Conservation (phyloP, 2,888 invertebrate species). For the Orthosia gothica region DNA sequence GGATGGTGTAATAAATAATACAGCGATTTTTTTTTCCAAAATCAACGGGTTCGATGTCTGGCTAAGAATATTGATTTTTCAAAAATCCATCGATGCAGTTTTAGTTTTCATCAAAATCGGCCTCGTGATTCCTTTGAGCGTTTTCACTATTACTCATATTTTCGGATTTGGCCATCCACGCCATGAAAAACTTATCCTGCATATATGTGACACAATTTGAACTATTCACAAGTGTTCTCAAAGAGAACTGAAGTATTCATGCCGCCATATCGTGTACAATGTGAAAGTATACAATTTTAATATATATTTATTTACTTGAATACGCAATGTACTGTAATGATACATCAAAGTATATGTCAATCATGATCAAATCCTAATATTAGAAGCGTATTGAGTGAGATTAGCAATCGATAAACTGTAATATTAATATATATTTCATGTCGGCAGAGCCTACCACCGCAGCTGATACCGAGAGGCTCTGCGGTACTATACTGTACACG, state of each 20-base stretch:
- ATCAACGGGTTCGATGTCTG: no score
- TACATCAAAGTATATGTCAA: slow-evolving; percentile 63
- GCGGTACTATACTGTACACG: slow-evolving; percentile 77
- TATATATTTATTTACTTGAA: slow-evolving; percentile 61
- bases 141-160: no score
- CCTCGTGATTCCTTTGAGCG: no score
- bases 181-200: not conserved
- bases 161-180: no score
- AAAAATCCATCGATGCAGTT: no score
- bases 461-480: slow-evolving; percentile 58
- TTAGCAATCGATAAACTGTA: slow-evolving; percentile 74
- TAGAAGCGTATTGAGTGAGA: slow-evolving; percentile 82
- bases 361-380: slow-evolving; percentile 79
- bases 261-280: slow-evolving; percentile 57
- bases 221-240: slow-evolving; percentile 64
- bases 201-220: slow-evolving; percentile 63
- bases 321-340: slow-evolving; percentile 64
- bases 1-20: no score
- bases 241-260: slow-evolving; percentile 38
- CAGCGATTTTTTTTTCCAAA: no score
- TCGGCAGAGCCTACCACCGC: slow-evolving; percentile 55
- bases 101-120: no score
- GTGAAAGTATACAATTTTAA: slow-evolving; percentile 68
- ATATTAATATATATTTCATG: slow-evolving; percentile 63
- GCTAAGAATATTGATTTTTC: no score